Percentiles rank a stretch among this genome's conserved stretches.
Conservation (phyloP, 1,140 invertebrate species). For the Zaprionus davidi region DNA sequence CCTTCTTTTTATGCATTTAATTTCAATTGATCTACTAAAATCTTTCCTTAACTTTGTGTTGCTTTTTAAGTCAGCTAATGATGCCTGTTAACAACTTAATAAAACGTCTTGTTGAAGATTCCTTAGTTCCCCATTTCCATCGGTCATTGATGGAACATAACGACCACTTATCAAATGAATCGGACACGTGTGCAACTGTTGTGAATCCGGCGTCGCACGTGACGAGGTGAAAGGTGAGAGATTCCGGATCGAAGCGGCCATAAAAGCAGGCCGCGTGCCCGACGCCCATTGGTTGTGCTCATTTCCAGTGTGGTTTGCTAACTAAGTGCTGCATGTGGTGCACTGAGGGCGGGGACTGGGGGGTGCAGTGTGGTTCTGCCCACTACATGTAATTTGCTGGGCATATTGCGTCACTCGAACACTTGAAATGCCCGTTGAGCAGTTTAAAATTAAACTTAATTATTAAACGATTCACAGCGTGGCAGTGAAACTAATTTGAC, state of each 20-base stretch:
- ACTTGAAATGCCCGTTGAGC: constrained; percentile 58
- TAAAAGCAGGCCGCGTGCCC: constrained; percentile 8
- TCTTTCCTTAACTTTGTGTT: no score
- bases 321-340: not conserved
- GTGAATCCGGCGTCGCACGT: constrained; percentile 25
- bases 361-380: constrained; percentile 5
- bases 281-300: constrained; percentile 26
- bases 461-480: constrained; percentile 48
- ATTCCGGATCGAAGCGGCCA: constrained; percentile 20
- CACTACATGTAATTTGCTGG: constrained; percentile 49
- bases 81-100: not conserved
- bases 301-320: constrained; percentile 10
- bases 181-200: constrained; percentile 1
- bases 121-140: not conserved
- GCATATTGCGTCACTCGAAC: constrained; percentile 69
- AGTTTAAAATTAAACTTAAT: constrained; percentile 71
- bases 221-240: constrained; percentile 15
- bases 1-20: no score
- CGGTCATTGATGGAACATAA: not conserved
- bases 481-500: constrained; percentile 55
- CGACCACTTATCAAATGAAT: constrained; percentile 4
- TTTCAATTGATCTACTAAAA: no score
- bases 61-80: not conserved
- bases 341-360: not conserved
- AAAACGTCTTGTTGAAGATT: not conserved